A percentile compares a stretch with the other conserved stretches of the same genome.
Conservation (phyloP, 2,888 invertebrate genomes). For the Himalopsyche kuldschensis region DNA sequence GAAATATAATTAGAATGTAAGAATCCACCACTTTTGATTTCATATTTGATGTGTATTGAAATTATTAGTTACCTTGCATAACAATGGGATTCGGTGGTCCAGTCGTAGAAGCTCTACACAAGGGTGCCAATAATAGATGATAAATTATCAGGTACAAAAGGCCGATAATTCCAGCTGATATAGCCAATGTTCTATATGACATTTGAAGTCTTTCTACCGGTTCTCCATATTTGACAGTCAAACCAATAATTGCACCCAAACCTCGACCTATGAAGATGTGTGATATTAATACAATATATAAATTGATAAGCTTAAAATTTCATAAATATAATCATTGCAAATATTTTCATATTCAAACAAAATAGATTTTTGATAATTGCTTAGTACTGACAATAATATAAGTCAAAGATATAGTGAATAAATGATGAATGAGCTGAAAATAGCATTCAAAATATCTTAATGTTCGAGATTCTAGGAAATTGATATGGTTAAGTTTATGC, state of each 20-base stretch:
- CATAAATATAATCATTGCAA: no score
- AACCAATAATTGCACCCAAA: conserved; percentile 70
- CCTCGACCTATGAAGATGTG: conserved; percentile 64
- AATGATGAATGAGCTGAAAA: neutral
- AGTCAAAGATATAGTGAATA: neutral
- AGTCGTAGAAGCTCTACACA: conserved; percentile 69
- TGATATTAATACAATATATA: neutral
- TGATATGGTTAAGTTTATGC: neutral
- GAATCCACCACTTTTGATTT: no score
- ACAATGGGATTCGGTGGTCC: conserved; percentile 66
- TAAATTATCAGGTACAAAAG: conserved; percentile 71
- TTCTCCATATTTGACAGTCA: conserved; percentile 52
- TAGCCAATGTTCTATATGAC: conserved; percentile 68
- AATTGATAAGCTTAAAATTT: no score
- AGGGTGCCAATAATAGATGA: conserved; percentile 73
- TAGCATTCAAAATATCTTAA: neutral
- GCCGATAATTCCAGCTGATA: conserved; percentile 66
- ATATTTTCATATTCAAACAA: no score
- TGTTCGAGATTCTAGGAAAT: neutral
- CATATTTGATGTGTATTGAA: no score
- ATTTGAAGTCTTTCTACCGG: conserved; percentile 52
- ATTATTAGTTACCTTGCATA: conserved; percentile 60
- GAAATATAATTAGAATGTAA: no score
- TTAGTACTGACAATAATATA: no score
- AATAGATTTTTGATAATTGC: no score